Base-by-base conservation (phyloP, 2,797 vertebrate species). In the Rhinophrynus dorsalis region DNA sequence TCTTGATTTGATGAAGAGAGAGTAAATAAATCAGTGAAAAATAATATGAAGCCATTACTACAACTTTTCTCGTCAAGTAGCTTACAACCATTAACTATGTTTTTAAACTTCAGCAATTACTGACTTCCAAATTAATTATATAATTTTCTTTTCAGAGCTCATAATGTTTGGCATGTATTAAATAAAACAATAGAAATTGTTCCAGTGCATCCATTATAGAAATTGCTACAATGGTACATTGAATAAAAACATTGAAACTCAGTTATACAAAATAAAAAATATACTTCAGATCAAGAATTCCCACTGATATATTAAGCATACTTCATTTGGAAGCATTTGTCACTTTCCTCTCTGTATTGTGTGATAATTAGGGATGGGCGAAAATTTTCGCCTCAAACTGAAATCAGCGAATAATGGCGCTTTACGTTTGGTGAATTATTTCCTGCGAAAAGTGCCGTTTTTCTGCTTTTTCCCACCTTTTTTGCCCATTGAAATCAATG, bases 81-180 rank as follows among this genome's bases (percentile, higher is more conserved):
- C 74, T 85, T 88, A 84, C 83, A 86, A 81, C 65, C 59, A 85
- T 79, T 83, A 77, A 79, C 78, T 81, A 64, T 68, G 84, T 75
- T 79, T 75, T 86, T 82, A 84, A 79, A 81, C 71, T 82, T 86
- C 79, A 85, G 86, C 80, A 87, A 85, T 85, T 82, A 83, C 59
- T 78, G 73, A 52, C 79, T 87, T 87, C 80, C 76, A 83, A 81
- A 85, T 76, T 85, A 89, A 86, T 89, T 85, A 89, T 63, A 70
- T 74, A 33, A 15, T 24, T 78, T 78, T 78, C 63, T 81, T 82
- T 80, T 82, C 62, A 81, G 78, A 75, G 79, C 76, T 78, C 79
- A 77, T 73, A 78, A 80, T 84, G 82, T 82, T 86, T 88, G 85
- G 80, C 85, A 88, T 77, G 69, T 82, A 77, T 80, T 74, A 79